Evolutionary conservation across 2,113 vertebrate species (phyloP).

Genomic region (Elephantulus edwardii): DNA sequence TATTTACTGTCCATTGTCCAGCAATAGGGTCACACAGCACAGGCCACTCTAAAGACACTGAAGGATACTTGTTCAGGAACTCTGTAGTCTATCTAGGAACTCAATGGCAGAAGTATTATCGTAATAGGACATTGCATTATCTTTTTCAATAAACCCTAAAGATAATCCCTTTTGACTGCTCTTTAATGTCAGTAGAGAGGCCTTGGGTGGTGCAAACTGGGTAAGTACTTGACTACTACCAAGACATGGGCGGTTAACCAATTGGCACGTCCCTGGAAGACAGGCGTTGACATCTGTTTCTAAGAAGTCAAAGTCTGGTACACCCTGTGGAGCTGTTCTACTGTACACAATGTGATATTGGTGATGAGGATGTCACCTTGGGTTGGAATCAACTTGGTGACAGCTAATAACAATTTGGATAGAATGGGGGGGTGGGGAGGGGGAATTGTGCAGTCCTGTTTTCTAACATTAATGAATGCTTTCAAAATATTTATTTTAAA

Average conservation of each 20-base stretch:
- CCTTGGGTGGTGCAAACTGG: neutral
- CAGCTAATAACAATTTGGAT: neutral
- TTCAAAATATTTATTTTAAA: constrained; percentile 50
- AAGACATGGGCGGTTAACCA: neutral
- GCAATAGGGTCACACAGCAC: too few species aligned
- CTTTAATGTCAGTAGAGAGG: neutral
- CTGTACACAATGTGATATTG: neutral
- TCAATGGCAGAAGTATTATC: neutral
- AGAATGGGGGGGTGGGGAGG: too few species aligned
- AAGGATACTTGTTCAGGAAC: neutral
- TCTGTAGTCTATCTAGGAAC: neutral
- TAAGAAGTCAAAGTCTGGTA: neutral
- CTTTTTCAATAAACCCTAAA: neutral
- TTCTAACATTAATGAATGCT: constrained; percentile 35
- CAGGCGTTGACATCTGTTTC: neutral
- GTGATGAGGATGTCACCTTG: too few species aligned
- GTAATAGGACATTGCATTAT: neutral
- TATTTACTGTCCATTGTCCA: too few species aligned
- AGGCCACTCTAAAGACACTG: neutral
- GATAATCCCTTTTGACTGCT: neutral
- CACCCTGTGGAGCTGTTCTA: neutral
- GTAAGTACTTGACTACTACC: neutral
- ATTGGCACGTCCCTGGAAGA: neutral
- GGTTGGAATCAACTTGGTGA: neutral
- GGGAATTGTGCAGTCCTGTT: too few species aligned